phyloP scores from a whole-genome alignment of 2,113 vertebrate genomes.

The Hippocampus guttulatus region DNA sequence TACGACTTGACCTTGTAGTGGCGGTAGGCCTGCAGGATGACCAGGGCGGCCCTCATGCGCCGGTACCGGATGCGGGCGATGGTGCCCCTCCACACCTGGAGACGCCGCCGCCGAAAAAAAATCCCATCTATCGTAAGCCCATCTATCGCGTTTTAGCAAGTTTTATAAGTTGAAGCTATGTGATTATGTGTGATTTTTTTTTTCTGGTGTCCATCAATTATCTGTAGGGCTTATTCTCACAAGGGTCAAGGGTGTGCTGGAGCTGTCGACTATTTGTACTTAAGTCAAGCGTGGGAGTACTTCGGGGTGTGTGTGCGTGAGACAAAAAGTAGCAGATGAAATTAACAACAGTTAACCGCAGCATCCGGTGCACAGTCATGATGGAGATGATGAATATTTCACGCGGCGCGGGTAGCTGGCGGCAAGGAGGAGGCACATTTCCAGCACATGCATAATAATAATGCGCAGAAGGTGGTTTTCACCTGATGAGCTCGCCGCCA shows the following conservation, averaged over 20 bases:
- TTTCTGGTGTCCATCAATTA: no score
- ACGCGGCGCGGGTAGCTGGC: slow-evolving; percentile 29
- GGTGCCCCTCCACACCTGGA: slow-evolving; percentile 91
- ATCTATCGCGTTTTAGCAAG: no score
- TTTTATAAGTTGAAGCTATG: no score
- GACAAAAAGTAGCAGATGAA: not conserved
- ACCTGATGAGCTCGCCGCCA: slow-evolving; percentile 35
- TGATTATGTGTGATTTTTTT: no score
- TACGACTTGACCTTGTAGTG: slow-evolving; percentile 90
- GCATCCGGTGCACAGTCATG: slow-evolving; percentile 31
- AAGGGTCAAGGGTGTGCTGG: no score
- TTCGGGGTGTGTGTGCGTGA: not conserved
- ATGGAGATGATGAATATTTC: slow-evolving; percentile 55
- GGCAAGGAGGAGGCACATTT: slow-evolving; percentile 34
- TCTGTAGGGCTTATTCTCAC: no score
- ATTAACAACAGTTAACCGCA: not conserved
- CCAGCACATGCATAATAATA: slow-evolving; percentile 52
- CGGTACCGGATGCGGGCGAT: slow-evolving; percentile 85
- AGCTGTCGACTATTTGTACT: no score
- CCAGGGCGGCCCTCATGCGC: slow-evolving; percentile 80
- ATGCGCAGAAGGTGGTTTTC: slow-evolving; percentile 36
- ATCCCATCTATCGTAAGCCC: no score
- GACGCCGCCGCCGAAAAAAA: not conserved
- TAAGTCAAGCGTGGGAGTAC: no score
- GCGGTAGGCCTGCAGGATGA: slow-evolving; percentile 81